phyloP scores from a whole-genome alignment of 2,888 invertebrate genomes.

The Temnothorax rugatulus region DNA sequence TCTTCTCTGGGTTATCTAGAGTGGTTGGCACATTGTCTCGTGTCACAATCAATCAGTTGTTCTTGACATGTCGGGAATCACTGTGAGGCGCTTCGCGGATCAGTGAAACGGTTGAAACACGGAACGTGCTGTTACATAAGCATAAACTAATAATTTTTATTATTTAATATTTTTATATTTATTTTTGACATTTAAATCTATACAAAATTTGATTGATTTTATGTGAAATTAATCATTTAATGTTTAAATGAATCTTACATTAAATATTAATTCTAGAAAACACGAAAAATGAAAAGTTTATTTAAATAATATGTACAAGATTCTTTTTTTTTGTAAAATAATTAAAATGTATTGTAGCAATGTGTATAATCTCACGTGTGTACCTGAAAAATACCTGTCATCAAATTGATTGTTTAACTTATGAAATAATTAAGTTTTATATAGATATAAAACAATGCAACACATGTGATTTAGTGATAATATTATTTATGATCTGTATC shows the following conservation, averaged over 20 bases:
- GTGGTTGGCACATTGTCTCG: not conserved
- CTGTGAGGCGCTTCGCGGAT: not conserved
- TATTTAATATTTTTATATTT: slow-evolving; percentile 12
- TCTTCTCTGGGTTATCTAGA: slow-evolving; percentile 21
- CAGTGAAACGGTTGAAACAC: not conserved
- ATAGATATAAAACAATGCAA: not conserved
- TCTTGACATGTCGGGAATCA: slow-evolving; percentile 2
- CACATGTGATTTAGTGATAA: not conserved
- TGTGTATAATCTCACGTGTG: not conserved
- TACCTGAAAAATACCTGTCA: not conserved
- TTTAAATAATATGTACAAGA: not conserved
- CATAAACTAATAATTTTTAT: not conserved
- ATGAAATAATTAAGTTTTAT: slow-evolving; percentile 22
- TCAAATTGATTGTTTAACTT: not conserved
- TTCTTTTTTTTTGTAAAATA: not conserved
- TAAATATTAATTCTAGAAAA: slow-evolving; percentile 8
- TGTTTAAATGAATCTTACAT: not conserved
- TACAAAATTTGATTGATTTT: not conserved
- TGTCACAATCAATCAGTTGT: slow-evolving; percentile 27
- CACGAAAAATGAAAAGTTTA: not conserved
- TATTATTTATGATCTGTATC: not conserved
- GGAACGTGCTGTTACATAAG: not conserved
- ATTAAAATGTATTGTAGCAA: not conserved
- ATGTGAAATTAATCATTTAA: not conserved
- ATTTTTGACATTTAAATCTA: not conserved